Evolutionary conservation across 2,113 vertebrate genomes (phyloP).

Genomic region (Xiphorhynchus elegans): DNA sequence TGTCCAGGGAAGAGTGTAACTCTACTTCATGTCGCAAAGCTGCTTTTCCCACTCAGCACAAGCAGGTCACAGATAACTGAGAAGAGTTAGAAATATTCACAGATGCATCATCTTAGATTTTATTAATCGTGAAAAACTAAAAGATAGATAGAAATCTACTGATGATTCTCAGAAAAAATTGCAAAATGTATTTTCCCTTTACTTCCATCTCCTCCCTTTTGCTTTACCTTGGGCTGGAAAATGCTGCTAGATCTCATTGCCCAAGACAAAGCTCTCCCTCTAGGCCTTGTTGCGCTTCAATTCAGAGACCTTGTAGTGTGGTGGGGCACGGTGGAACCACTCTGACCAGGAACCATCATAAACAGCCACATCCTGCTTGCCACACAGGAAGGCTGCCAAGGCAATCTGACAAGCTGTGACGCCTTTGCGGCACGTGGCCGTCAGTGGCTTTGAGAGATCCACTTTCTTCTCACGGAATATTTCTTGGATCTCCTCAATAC

Average conservation of each 20-base stretch:
- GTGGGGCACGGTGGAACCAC: slow-evolving; percentile 85
- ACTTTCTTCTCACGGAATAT: slow-evolving; percentile 81
- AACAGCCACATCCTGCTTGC: slow-evolving; percentile 81
- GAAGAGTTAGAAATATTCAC: background rate
- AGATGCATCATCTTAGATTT: slow-evolving; percentile 6
- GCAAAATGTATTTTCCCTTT: background rate
- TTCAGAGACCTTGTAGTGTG: slow-evolving; percentile 82
- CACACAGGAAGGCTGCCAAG: slow-evolving; percentile 87
- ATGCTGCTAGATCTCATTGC: accelerated
- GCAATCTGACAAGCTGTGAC: slow-evolving; percentile 91
- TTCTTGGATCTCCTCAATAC: slow-evolving; percentile 73
- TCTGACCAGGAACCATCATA: slow-evolving; percentile 94
- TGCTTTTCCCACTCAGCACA: background rate
- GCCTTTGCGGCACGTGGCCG: slow-evolving; percentile 86
- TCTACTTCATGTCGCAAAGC: background rate
- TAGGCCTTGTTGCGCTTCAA: slow-evolving; percentile 63
- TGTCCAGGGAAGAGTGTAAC: background rate
- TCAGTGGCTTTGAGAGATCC: slow-evolving; percentile 82
- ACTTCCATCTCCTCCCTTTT: background rate
- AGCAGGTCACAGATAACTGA: background rate
- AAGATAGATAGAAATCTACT: background rate
- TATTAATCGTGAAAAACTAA: slow-evolving; percentile 31
- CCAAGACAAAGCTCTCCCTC: background rate
- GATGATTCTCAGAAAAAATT: background rate
- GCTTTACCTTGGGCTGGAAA: background rate